A percentile compares a stretch with the other conserved stretches of the same genome.
Evolutionary conservation across 2,113 vertebrate species (phyloP).

Genomic region (Oncorhynchus kisutch): DNA sequence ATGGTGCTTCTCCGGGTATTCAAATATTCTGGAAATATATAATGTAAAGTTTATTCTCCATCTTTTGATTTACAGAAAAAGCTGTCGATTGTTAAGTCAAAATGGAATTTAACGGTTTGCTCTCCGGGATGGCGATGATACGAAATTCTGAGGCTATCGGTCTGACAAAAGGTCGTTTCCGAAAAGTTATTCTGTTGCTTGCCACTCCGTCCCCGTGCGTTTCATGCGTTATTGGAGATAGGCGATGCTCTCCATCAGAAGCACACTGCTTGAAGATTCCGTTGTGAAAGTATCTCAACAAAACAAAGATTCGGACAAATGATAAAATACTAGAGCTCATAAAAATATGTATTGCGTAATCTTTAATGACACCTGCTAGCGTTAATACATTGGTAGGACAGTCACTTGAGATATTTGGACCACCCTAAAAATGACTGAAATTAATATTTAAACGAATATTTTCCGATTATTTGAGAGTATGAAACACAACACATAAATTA

Average conservation of each 20-base stretch:
- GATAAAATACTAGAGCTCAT: constrained; percentile 16
- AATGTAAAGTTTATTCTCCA: background rate
- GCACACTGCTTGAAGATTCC: constrained; percentile 13
- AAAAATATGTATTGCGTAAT: background rate
- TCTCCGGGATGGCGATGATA: background rate
- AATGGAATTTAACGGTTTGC: background rate
- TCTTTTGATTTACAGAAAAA: background rate
- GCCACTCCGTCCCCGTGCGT: constrained; percentile 12
- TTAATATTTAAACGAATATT: no score
- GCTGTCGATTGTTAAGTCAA: background rate
- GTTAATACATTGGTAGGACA: background rate
- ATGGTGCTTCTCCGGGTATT: constrained; percentile 14
- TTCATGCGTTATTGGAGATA: constrained; percentile 43
- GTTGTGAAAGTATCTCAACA: constrained; percentile 24
- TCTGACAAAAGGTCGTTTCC: constrained; percentile 36
- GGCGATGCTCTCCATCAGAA: constrained; percentile 25
- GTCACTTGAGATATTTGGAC: constrained; percentile 1
- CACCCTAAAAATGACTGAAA: background rate
- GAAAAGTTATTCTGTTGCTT: constrained; percentile 41
- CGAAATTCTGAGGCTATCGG: background rate
- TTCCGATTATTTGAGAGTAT: background rate
- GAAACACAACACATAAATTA: background rate
- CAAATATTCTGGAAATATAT: constrained; percentile 6
- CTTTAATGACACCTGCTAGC: constrained; percentile 24
- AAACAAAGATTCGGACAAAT: constrained; percentile 41